These are phyloP conservation scores for Gallinago solitaria DNA, from an alignment of 2,797 vertebrate species.

Conservation along the genomic window DNA sequence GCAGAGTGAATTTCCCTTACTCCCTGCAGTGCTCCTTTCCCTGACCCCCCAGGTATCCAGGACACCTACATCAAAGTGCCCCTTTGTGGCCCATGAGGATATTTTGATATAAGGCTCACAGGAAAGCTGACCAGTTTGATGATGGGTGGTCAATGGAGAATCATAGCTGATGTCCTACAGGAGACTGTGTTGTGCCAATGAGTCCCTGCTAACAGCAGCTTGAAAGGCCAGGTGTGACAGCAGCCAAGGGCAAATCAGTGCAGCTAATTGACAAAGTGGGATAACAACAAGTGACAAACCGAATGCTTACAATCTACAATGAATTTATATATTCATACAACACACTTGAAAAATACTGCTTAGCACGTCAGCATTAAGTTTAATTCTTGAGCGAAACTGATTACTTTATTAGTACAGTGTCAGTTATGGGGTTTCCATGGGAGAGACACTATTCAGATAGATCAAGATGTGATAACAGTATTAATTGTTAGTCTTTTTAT, in stretches of 20 bases:
- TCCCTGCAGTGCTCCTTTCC: neutral
- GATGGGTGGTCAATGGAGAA: neutral
- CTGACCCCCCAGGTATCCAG: neutral
- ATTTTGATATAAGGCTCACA: accelerated
- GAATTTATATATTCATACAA: neutral
- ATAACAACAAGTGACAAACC: neutral
- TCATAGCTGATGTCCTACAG: accelerated
- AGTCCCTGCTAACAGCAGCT: neutral
- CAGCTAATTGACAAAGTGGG: neutral
- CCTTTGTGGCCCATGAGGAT: neutral
- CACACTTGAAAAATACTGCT: neutral
- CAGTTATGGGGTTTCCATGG: neutral
- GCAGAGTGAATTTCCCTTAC: neutral
- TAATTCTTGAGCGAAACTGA: neutral
- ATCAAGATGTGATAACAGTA: neutral
- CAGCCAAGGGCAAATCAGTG: neutral
- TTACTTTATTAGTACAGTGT: neutral
- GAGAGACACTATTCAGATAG: neutral
- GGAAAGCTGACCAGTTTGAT: neutral
- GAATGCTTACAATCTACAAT: neutral
- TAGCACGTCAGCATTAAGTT: neutral
- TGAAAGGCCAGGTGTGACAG: neutral
- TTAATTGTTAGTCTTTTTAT: neutral
- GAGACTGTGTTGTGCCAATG: neutral
- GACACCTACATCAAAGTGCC: neutral